Percentiles rank a stretch among this genome's conserved stretches.
phyloP scores from a whole-genome alignment of 2,888 invertebrate genomes.

The Stenodera caucasica region DNA sequence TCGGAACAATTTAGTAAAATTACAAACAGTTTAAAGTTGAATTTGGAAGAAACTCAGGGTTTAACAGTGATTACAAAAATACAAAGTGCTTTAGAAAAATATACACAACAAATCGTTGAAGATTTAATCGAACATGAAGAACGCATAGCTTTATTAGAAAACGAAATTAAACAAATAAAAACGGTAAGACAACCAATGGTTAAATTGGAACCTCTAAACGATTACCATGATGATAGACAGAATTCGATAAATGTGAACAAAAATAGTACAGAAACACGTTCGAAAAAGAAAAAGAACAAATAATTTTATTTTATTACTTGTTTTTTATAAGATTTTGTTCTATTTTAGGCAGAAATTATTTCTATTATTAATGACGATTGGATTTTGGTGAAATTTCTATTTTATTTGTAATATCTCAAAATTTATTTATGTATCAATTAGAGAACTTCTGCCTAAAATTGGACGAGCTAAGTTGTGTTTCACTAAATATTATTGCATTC shows the following conservation, averaged over 20 bases:
- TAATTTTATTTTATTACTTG: neutral
- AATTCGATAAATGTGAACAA: neutral
- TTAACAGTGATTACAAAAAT: constrained; percentile 45
- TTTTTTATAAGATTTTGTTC: too few species aligned
- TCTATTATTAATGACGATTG: too few species aligned
- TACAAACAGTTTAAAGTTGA: constrained; percentile 40
- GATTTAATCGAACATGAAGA: constrained; percentile 47
- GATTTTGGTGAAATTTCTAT: too few species aligned
- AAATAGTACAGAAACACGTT: neutral
- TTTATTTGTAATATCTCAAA: too few species aligned
- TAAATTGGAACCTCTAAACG: neutral
- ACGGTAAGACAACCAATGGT: neutral
- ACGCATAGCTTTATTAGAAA: constrained; percentile 50
- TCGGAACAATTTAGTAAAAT: constrained; percentile 46
- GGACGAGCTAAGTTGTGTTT: too few species aligned
- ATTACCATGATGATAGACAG: neutral
- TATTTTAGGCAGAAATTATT: too few species aligned
- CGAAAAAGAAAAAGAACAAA: neutral
- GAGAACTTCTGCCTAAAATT: too few species aligned
- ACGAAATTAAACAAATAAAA: constrained; percentile 45
- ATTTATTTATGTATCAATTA: too few species aligned
- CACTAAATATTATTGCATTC: too few species aligned
- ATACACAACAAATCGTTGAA: constrained; percentile 44
- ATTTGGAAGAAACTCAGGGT: constrained; percentile 40
- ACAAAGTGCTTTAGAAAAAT: constrained; percentile 48